These are phyloP conservation scores for Daboia siamensis DNA, from an alignment of 2,113 vertebrate genomes.

Conservation along the genomic window DNA sequence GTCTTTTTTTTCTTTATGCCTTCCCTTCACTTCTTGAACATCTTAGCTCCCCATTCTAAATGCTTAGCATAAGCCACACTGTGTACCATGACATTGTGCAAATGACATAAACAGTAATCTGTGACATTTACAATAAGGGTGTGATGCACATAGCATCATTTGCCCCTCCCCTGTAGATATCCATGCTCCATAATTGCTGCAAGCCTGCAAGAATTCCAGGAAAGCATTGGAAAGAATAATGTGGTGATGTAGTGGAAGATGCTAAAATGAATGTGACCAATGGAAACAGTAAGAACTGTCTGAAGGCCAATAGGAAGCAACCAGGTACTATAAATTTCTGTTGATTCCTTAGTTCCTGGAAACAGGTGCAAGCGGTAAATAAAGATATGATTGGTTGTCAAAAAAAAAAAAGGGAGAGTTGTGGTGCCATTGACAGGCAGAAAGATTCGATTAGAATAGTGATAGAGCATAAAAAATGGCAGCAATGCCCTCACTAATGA, in stretches of 20 bases:
- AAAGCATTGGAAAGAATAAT: not conserved
- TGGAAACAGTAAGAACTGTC: not conserved
- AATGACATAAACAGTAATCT: not conserved
- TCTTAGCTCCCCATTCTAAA: not conserved
- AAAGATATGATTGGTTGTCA: not conserved
- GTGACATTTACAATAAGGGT: not conserved
- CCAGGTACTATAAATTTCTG: not conserved
- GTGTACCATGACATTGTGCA: not conserved
- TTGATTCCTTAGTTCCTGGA: not conserved
- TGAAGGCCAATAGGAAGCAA: not conserved
- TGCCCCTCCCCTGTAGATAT: not conserved
- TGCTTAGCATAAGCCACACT: not conserved
- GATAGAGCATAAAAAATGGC: not conserved
- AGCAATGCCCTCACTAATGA: no score
- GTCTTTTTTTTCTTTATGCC: not conserved
- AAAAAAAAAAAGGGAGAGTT: not conserved
- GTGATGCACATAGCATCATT: not conserved
- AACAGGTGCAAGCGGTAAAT: not conserved
- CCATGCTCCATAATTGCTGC: not conserved
- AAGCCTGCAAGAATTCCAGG: not conserved
- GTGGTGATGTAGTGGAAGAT: not conserved
- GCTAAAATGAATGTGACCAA: not conserved
- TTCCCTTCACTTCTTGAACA: not conserved
- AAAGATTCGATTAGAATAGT: not conserved
- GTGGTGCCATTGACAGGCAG: not conserved